Conservation (phyloP, 2,888 invertebrate genomes). For the Xestoiulus laeticollis region DNA sequence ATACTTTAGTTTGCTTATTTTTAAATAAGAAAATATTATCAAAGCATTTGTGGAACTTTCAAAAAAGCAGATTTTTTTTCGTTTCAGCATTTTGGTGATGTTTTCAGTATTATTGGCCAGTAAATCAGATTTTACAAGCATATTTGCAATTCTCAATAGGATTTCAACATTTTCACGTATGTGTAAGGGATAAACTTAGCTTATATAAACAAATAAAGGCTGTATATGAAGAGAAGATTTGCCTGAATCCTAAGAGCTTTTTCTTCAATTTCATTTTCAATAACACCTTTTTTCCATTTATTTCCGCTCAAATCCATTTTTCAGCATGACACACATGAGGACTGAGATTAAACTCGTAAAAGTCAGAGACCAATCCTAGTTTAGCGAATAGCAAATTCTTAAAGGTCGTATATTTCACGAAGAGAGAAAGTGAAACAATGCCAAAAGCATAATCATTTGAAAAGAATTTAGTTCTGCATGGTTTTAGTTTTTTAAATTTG, state of each 20-base stretch:
- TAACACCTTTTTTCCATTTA: background rate
- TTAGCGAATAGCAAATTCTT: background rate
- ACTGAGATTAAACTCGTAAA: background rate
- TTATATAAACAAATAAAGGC: background rate
- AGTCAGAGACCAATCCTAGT: background rate
- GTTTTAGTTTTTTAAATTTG: too few species aligned
- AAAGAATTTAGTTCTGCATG: background rate
- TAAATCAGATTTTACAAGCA: background rate
- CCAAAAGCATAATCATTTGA: background rate
- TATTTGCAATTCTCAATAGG: background rate
- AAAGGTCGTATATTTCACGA: background rate
- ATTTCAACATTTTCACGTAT: background rate
- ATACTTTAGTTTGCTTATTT: too few species aligned
- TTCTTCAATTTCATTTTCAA: background rate
- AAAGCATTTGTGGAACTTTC: too few species aligned
- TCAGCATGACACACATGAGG: background rate
- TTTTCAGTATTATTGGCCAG: background rate
- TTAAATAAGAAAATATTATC: too few species aligned
- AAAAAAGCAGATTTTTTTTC: background rate
- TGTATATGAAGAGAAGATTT: background rate
- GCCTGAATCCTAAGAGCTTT: background rate
- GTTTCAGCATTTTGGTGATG: background rate
- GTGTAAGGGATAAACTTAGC: background rate
- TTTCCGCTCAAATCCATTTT: constrained; percentile 19
- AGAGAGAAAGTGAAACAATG: background rate